Conservation (phyloP, 2,888 invertebrate species). For the Hesperia comma region DNA sequence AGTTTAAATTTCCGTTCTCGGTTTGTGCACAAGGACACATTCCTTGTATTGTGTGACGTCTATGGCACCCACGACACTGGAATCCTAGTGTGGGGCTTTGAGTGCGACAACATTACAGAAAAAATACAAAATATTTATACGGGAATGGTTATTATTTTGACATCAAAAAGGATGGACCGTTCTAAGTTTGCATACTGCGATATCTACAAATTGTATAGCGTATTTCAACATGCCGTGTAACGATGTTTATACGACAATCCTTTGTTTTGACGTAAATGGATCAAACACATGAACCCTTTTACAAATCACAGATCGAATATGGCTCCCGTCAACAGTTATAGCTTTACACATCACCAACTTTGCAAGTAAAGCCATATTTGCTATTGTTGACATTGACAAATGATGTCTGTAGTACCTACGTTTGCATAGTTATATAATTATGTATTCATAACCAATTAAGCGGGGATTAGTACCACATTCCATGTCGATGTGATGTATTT, state of each 20-base stretch:
- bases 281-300: constrained; percentile 21
- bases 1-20: too few species aligned
- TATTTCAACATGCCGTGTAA: neutral
- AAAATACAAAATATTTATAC: too few species aligned
- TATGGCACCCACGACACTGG: too few species aligned
- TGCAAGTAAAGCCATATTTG: constrained; percentile 23
- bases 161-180: neutral
- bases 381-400: neutral
- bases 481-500: neutral
- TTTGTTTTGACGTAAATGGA: constrained; percentile 13
- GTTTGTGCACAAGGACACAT: too few species aligned
- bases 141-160: constrained; percentile 18
- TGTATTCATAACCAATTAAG: neutral
- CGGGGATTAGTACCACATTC: neutral
- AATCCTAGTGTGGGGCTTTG: too few species aligned
- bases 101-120: too few species aligned
- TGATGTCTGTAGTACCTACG: too few species aligned
- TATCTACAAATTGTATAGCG: too few species aligned
- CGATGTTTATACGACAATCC: neutral
- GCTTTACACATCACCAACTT: neutral
- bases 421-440: neutral
- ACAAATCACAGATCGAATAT: constrained; percentile 15
- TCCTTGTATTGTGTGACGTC: too few species aligned
- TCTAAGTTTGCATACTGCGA: too few species aligned
- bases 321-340: constrained; percentile 12